Evolutionary conservation across 2,888 invertebrate species (phyloP), one percentile per base, ranked within the genome.

Genomic region (Diploptera punctata): DNA sequence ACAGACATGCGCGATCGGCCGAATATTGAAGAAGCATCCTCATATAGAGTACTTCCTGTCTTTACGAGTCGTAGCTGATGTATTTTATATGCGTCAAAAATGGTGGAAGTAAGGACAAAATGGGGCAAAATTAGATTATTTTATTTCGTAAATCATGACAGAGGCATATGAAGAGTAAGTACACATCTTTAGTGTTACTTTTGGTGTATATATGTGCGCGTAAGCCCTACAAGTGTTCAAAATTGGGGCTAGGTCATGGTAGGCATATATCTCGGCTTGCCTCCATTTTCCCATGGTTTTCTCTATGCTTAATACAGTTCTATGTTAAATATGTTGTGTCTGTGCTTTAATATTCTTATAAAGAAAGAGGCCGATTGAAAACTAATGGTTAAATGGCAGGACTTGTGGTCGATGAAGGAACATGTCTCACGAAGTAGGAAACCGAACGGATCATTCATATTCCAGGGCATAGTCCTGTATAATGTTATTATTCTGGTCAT

Each of bases 161-260:
- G 93, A 93, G 89, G 90, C 90, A 90, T 91, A 90, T 91, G 93
- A 94, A 89, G 92, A 93, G 93, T 94, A 87, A 93, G 92, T 90
- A 83, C 76, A 80, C 80, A 79, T 77, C 81, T 79, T 67, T 68
- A 72, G 65, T 72, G 52, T 69, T 71, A 68, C 18, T 24, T 29
- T 16, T 26, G 62, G 18, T 21, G 29, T 29, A 49, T 62, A 44
- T 43, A 67, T 26, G 62, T 72, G 52, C 68, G 31, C 31, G 60
- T 9, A 69, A 61, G 71, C 71, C 71, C 73, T 73, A 71, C 71
- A 62, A 68, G 70, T 68, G 71, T 76, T 68, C 70, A 75, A 76
- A 75, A 76, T 75, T 73, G 76, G 77, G 77, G 76, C 77, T 76
- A 74, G 77, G 76, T 77, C 76, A 76, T 75, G 75, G 75, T 71